A percentile compares a stretch with the other conserved stretches of the same genome.
These are phyloP conservation scores for Acanthoscelides obtectus DNA, from an alignment of 2,888 invertebrate genomes.

Conservation along the genomic window DNA sequence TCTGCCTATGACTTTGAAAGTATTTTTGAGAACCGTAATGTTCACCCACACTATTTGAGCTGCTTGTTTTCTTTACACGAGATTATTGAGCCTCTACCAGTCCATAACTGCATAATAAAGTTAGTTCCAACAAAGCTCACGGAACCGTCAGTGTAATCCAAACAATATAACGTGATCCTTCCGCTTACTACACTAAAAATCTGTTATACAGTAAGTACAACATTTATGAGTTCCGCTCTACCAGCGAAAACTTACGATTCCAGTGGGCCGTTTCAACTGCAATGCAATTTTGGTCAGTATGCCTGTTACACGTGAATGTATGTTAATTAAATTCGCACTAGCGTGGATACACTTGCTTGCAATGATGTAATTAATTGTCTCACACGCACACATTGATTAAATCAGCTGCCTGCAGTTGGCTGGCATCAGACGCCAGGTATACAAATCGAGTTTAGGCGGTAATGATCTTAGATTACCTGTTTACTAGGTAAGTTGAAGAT, in stretches of 20 bases:
- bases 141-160: not conserved
- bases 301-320: not conserved
- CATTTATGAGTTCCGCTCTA: not conserved
- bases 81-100: not conserved
- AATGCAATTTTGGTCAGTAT: not conserved
- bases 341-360: not conserved
- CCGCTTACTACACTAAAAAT: not conserved
- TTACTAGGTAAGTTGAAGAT: too few relatives aligned
- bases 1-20: too few relatives aligned
- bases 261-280: not conserved
- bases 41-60: too few relatives aligned
- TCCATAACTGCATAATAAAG: not conserved
- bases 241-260: not conserved
- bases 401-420: too few relatives aligned
- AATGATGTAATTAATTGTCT: too few relatives aligned
- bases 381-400: too few relatives aligned
- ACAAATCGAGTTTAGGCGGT: too few relatives aligned
- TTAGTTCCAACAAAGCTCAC: not conserved
- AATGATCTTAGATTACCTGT: too few relatives aligned
- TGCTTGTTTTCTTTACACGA: too few relatives aligned
- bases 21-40: too few relatives aligned
- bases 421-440: too few relatives aligned
- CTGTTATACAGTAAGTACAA: not conserved
- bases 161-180: not conserved
- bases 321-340: not conserved